These are phyloP conservation scores for Cyclophora albipunctata DNA, from an alignment of 2,888 invertebrate species.

Conservation along the genomic window DNA sequence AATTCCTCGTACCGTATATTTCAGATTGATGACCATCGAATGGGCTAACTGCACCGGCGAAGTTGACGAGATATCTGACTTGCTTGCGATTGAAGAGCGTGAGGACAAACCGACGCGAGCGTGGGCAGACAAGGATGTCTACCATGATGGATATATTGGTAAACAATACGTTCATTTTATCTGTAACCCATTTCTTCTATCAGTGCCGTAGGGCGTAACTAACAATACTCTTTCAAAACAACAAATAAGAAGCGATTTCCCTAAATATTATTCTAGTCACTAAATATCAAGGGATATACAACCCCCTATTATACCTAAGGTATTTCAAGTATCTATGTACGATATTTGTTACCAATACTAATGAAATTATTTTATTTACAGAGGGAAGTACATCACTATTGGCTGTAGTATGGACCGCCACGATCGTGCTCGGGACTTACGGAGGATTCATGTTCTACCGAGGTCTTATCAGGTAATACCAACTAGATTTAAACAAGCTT, in stretches of 20 bases:
- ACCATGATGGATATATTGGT: conserved; percentile 63
- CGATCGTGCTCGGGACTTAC: conserved; percentile 52
- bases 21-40: conserved; percentile 61
- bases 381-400: conserved; percentile 56
- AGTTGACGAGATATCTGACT: conserved; percentile 46
- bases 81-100: conserved; percentile 45
- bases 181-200: too few relatives aligned
- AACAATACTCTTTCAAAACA: too few relatives aligned
- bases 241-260: too few relatives aligned
- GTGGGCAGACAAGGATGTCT: conserved; percentile 33
- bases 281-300: too few relatives aligned
- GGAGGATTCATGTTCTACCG: conserved; percentile 53
- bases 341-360: too few relatives aligned
- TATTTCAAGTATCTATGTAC: too few relatives aligned
- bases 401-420: conserved; percentile 59
- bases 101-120: conserved; percentile 44
- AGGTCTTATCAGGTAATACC: conserved; percentile 41
- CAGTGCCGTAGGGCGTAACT: too few relatives aligned
- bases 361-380: conserved; percentile 18
- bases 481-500: not conserved
- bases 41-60: conserved; percentile 66
- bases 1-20: too few relatives aligned
- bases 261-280: too few relatives aligned
- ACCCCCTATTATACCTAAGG: too few relatives aligned
- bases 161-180: not conserved